Percentiles rank a stretch among this genome's conserved stretches.
Conservation (phyloP, 1,140 invertebrate genomes). For the Brachionus plicatilis region DNA sequence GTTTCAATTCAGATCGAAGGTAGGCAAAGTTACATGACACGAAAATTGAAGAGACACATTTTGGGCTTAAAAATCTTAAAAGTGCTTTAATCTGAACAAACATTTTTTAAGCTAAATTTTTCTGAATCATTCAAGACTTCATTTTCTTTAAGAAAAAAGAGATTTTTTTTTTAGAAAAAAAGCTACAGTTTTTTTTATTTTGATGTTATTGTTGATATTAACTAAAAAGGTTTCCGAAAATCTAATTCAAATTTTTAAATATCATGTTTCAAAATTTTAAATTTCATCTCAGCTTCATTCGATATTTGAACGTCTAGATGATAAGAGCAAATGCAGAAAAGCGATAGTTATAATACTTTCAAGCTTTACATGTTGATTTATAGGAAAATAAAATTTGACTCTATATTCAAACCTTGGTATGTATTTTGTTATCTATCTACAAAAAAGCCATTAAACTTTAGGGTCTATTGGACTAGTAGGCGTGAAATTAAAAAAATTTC, state of each 20-base stretch:
- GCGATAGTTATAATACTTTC: background rate
- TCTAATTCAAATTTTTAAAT: background rate
- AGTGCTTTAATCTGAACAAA: background rate
- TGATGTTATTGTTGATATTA: background rate
- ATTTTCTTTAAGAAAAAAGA: background rate
- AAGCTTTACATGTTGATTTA: background rate
- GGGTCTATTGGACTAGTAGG: background rate
- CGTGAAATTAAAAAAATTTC: slow-evolving; percentile 10
- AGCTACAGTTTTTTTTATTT: background rate
- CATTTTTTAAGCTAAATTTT: background rate
- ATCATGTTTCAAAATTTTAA: background rate
- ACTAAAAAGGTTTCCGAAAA: background rate
- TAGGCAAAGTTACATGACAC: background rate
- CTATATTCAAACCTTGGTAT: background rate
- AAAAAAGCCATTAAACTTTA: background rate
- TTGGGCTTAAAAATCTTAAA: background rate
- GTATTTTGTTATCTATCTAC: background rate
- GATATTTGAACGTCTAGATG: background rate
- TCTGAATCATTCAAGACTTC: background rate
- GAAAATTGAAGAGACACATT: background rate
- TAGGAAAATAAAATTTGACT: background rate
- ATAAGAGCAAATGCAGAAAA: background rate
- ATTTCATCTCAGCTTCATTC: background rate
- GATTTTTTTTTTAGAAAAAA: background rate
- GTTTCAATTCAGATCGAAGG: background rate